phyloP scores from a whole-genome alignment of 1,140 invertebrate genomes.

The Spodoptera litura region DNA sequence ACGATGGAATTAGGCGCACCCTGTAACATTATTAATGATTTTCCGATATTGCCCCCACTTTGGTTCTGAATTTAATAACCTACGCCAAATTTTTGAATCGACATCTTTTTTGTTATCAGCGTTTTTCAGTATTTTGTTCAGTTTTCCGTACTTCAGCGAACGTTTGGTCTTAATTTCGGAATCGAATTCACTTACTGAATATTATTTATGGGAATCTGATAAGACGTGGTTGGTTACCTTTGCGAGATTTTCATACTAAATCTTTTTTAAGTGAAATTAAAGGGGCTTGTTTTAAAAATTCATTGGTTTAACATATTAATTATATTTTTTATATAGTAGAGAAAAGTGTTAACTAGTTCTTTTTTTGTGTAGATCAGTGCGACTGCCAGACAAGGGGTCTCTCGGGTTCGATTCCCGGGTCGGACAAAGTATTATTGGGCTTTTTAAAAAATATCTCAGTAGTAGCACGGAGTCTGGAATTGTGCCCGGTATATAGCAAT shows the following conservation, averaged over 20 bases:
- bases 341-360: no score
- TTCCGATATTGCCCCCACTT: conserved; percentile 71
- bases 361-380: no score
- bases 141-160: conserved; percentile 25
- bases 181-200: conserved; percentile 37
- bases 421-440: no score
- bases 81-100: conserved; percentile 61
- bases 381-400: no score
- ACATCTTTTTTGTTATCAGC: conserved; percentile 59
- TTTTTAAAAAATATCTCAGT: no score
- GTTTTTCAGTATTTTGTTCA: conserved; percentile 50
- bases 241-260: background rate
- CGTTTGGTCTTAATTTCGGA: conserved; percentile 43
- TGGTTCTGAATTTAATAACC: conserved; percentile 67
- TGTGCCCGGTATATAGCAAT: no score
- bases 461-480: no score
- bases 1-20: conserved; percentile 71
- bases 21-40: conserved; percentile 79
- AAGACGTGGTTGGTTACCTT: conserved; percentile 4
- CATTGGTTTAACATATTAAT: no score
- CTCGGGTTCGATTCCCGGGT: no score
- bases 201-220: conserved; percentile 44
- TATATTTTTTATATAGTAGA: no score
- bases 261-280: no score
- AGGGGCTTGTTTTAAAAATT: no score